These are phyloP conservation scores for Gallinago jamesoni DNA, from an alignment of 2,113 vertebrate species.

Conservation along the genomic window DNA sequence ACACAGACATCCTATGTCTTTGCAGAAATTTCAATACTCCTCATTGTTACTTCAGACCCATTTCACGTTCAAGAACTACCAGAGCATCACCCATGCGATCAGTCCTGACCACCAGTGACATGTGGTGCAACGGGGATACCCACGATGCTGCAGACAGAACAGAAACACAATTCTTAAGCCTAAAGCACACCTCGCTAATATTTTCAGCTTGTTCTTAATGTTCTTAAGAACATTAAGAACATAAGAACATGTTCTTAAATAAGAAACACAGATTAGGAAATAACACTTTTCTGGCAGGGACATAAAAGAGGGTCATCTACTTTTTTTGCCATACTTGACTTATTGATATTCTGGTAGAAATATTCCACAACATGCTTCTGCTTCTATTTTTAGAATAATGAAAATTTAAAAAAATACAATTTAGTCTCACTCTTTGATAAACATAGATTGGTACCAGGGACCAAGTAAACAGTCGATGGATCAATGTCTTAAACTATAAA, in stretches of 20 bases:
- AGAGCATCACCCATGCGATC: neutral
- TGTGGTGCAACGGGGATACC: neutral
- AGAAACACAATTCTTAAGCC: neutral
- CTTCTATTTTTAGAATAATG: neutral
- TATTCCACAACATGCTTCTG: neutral
- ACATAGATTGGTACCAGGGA: neutral
- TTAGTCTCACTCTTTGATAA: neutral
- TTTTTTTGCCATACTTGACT: neutral
- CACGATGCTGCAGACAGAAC: accelerated
- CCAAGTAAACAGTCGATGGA: neutral
- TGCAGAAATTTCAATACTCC: neutral
- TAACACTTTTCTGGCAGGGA: neutral
- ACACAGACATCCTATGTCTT: neutral
- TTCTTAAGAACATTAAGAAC: no score
- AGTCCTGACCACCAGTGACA: neutral
- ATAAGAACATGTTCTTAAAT: neutral
- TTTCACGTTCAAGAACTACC: neutral
- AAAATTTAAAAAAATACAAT: neutral
- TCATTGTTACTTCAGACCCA: neutral
- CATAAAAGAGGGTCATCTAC: neutral
- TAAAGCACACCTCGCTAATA: neutral
- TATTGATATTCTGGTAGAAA: no score
- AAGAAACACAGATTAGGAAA: neutral
- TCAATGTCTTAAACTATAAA: neutral
- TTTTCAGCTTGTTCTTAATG: neutral